Base-by-base conservation (phyloP, 2,113 vertebrate species). In the Sorex fumeus region DNA sequence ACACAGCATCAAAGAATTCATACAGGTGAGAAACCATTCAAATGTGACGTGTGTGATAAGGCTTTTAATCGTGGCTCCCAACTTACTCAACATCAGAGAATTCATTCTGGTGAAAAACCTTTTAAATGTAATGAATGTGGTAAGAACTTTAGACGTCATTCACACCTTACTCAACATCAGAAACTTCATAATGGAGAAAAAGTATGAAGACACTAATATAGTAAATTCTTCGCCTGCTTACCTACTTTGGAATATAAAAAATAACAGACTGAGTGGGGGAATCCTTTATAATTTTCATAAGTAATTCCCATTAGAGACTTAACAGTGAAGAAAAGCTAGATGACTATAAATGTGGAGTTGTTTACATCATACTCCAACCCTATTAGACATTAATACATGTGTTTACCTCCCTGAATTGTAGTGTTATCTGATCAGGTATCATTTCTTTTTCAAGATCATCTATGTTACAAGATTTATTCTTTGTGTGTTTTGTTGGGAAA, bases 1-100 rank as follows among this genome's bases (percentile, higher is more conserved):
- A 88, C 92, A 43, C 92, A 92, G 18, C 93, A 96, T 40, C 91
- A 94, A 79, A 94, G 91, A 71, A 96, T 80, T 36, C 96, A 95
- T 75, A 96, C 88, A 25, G 93, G 90, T 83, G 89, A 97, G 45
- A 95, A 88, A 40, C 94, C 93, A 27, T 95, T 94, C 34, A 66
- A 77, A 25, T 95, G 95, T 16, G 50, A 53, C 3, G 75, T 95
- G 19, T 96, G 87, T 75, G 91, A 89, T 2, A 95, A 94, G 81
- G 77, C 92, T 16, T 97, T 96, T 88, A 91, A 84, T 19, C 71
- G 92, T 62, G 69, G 83, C 23, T 95, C 92, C 69, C 85, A 92
- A 8, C 93, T 97, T 8, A 93, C 70, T 15, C 88, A 88, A 23
- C 91, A 95, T 40, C 85, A 88, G 93, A 91, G 81, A 88, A 95